Base-by-base conservation (phyloP, 2,888 invertebrate genomes). In the Ophioninae sp. region DNA sequence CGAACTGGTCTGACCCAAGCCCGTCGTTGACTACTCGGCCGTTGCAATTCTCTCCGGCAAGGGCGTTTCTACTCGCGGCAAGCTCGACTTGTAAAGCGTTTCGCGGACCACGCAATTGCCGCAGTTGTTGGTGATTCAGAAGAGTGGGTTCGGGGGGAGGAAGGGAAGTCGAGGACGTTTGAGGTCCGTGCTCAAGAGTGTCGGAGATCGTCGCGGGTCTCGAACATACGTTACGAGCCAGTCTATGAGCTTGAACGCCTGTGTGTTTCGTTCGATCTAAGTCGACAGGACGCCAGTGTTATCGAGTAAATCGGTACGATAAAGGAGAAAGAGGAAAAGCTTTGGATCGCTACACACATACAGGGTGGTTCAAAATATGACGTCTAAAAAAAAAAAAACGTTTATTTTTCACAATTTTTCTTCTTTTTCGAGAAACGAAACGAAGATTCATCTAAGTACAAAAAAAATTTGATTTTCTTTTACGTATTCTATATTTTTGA, bases 151-250 rank as follows among this genome's bases (percentile, higher is more conserved):
- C 82, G 83, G 85, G 30, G 30, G 83, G 70, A 85, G 81, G 82
- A 86, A 59, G 20, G 17, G 50, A 59, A 85, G 84, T 85, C 85
- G 82, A 85, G 85, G 86, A 84, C 86, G 82, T 76, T 59, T 59
- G 78, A 44, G 39, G 74, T 73, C 77, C 77, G 80, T 78, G 75
- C 69, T 57, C 79, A 81, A 81, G 50, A 17, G 75, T 79, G 82
- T 73, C 75, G 72, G 73, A 79, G 81, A 81, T 74, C 78, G 77
- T 23, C 74, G 73, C 62, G 70, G 41, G 20, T 50, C 50, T 50
- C 17, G 50, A 50, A 13, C 50, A 50, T 13, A 50, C 50, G 5
- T 50, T 50, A 50, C 17, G 50, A 50, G 6, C 17, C 50, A 17
- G 50, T 50, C 17, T 50, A 50, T 17, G 17, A 50, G 50, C 80